phyloP scores from a whole-genome alignment of 2,888 invertebrate species.

The Apodemia duryi region DNA sequence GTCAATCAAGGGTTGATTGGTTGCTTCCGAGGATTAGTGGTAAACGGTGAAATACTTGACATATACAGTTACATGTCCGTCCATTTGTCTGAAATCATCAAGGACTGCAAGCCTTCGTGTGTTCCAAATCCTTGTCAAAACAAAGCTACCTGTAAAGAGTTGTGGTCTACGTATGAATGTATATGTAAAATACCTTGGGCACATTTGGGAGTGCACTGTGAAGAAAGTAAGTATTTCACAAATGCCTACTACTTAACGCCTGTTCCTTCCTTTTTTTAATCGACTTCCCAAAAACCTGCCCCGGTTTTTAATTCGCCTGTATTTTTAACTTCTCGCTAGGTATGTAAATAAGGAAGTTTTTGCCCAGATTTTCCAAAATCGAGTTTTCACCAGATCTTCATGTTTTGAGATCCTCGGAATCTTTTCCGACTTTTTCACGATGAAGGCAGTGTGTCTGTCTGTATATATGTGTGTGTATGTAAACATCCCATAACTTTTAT shows the following conservation, averaged over 20 bases:
- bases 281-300: too few relatives aligned
- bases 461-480: too few relatives aligned
- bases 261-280: too few relatives aligned
- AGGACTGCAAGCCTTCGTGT: slow-evolving; percentile 96
- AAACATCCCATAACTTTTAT: too few relatives aligned
- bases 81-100: slow-evolving; percentile 93
- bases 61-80: slow-evolving; percentile 96
- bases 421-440: too few relatives aligned
- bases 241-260: background rate
- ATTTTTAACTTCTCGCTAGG: too few relatives aligned
- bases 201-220: slow-evolving; percentile 93
- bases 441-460: too few relatives aligned
- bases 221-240: slow-evolving; percentile 85
- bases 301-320: too few relatives aligned
- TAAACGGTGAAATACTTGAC: slow-evolving; percentile 94
- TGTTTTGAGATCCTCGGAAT: too few relatives aligned
- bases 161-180: slow-evolving; percentile 96
- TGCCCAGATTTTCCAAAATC: too few relatives aligned
- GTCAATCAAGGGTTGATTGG: slow-evolving; percentile 95
- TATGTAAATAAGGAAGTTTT: too few relatives aligned
- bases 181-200: slow-evolving; percentile 96
- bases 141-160: slow-evolving; percentile 92
- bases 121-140: slow-evolving; percentile 96
- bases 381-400: too few relatives aligned
- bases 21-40: slow-evolving; percentile 94